Evolutionary conservation across 2,888 invertebrate species (phyloP), one percentile per base, ranked within the genome.

Genomic region (Trachelus troglodyta): DNA sequence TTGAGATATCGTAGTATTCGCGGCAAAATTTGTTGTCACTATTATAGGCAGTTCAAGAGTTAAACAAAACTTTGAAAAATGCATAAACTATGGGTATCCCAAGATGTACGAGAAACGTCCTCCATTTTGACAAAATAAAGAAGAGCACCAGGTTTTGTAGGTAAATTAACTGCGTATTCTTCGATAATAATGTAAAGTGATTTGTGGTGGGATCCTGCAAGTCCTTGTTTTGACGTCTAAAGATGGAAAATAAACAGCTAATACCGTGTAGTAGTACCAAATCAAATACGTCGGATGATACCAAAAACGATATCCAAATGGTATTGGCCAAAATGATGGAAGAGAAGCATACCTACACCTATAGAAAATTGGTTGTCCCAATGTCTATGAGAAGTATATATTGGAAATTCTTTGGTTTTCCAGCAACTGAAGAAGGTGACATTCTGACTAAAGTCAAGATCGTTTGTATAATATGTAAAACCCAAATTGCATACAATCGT

Each of bases 401-500:
- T 81, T 93, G 93, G 93, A 92, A 92, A 83, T 93, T 92, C 82
- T 93, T 93, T 85, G 93, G 93, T 15, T 93, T 93, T 86, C 93
- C 93, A 69, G 93, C 93, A 0, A 90, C 91, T 11, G 92, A 92
- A n/a, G 91, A 92, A 3, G 92, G 92, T 4, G 91, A 91, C 56
- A 92, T 92, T 77, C 81, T 91, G 1, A 91, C 91, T 30, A 91
- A 92, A 87, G 89, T 92, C 0, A 92, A 92, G 85, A 92, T 93
- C n/a, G 92, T 93, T 69, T 93, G 93, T 78, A 90, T 92, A 69
- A 79, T 93, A 1, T 93, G 93, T 81, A 92, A 92, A 82, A 92
- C 92, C 4, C 92, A 93, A 80, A 92, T 93, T 76, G 92, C 92
- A 0, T 93, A 93, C 77, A 93, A 93, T 81, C 90, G 92, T 73